Conservation (phyloP, 1,140 invertebrate genomes). For the Palaemon carinicauda region DNA sequence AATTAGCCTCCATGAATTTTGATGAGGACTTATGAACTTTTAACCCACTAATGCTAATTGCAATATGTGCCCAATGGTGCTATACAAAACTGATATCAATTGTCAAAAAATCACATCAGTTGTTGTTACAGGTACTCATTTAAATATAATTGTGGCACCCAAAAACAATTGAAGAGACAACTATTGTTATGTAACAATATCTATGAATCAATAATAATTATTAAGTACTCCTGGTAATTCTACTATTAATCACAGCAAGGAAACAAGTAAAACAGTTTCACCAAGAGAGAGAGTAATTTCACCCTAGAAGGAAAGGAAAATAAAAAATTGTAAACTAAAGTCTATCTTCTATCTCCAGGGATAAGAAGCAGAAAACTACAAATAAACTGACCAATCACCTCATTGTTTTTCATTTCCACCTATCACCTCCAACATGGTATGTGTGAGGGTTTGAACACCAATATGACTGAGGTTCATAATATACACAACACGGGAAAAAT, state of each 20-base stretch:
- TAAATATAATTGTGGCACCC: slow-evolving; percentile 25
- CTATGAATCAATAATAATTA: slow-evolving; percentile 15
- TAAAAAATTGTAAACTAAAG: too few species aligned
- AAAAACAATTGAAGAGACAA: too few species aligned
- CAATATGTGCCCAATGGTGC: slow-evolving; percentile 51
- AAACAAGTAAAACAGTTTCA: slow-evolving; percentile 51
- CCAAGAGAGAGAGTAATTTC: slow-evolving; percentile 36
- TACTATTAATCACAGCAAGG: slow-evolving; percentile 36
- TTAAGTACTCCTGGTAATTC: slow-evolving; percentile 43
- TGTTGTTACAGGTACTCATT: neutral
- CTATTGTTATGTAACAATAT: slow-evolving; percentile 1
- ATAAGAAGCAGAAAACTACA: too few species aligned
- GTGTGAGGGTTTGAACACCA: slow-evolving; percentile 45
- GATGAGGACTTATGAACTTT: slow-evolving; percentile 34
- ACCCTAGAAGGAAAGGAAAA: slow-evolving; percentile 2
- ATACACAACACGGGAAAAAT: slow-evolving; percentile 52
- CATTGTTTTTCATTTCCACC: slow-evolving; percentile 26
- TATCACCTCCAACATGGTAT: slow-evolving; percentile 49
- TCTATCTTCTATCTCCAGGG: too few species aligned
- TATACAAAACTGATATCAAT: slow-evolving; percentile 17
- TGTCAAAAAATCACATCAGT: too few species aligned
- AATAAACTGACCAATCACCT: too few species aligned
- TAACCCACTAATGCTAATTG: slow-evolving; percentile 41
- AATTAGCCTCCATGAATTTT: slow-evolving; percentile 33
- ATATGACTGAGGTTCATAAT: slow-evolving; percentile 55